phyloP scores from a whole-genome alignment of 2,888 invertebrate genomes.

The Patella ulyssiponensis region DNA sequence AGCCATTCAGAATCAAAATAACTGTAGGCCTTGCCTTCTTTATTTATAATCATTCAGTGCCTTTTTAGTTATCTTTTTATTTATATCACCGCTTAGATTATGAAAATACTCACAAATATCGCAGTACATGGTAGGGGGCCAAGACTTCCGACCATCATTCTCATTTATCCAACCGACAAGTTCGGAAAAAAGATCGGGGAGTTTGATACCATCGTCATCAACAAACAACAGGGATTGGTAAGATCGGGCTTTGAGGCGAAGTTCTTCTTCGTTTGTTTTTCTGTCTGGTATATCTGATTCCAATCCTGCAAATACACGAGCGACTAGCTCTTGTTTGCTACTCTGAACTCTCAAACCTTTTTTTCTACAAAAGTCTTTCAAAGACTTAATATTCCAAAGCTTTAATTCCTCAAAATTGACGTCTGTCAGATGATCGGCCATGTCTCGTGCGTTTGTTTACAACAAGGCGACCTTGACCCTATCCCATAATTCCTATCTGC shows the following conservation, averaged over 20 bases:
- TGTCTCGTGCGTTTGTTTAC: too few relatives aligned
- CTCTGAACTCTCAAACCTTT: too few relatives aligned
- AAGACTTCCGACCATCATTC: too few relatives aligned
- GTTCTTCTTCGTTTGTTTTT: not conserved
- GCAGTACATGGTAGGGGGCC: conserved; percentile 14
- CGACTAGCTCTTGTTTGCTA: too few relatives aligned
- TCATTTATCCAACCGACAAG: not conserved
- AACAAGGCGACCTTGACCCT: not conserved
- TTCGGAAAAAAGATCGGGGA: not conserved
- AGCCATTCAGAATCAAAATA: conserved; percentile 22
- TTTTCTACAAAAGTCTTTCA: too few relatives aligned
- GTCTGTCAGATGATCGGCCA: too few relatives aligned
- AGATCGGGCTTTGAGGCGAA: not conserved
- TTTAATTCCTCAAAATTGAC: too few relatives aligned
- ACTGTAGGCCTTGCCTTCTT: conserved; percentile 27
- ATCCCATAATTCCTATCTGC: conserved; percentile 3
- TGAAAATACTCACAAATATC: conserved; percentile 17
- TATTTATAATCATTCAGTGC: conserved; percentile 21
- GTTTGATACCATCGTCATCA: not conserved
- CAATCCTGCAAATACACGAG: too few relatives aligned
- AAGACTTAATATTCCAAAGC: too few relatives aligned
- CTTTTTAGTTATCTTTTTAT: not conserved
- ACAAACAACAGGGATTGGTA: not conserved
- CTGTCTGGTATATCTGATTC: too few relatives aligned
- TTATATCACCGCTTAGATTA: not conserved